Percentiles rank a stretch among this genome's conserved stretches.
Evolutionary conservation across 2,888 invertebrate species (phyloP).

Genomic region (Aradus depressus): DNA sequence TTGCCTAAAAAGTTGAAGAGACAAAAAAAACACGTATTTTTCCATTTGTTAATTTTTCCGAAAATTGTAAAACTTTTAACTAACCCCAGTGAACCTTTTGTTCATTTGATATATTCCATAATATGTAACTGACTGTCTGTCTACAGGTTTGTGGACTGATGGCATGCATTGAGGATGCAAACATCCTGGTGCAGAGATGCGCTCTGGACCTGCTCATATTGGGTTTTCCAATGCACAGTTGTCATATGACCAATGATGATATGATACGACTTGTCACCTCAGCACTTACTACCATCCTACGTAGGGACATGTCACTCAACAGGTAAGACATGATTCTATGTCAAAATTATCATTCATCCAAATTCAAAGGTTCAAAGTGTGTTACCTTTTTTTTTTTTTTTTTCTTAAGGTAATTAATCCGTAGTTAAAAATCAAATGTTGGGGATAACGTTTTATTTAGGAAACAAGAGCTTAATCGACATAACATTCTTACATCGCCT

Average conservation of each 20-base stretch:
- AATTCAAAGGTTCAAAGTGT: background rate
- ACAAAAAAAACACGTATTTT: too few relatives aligned
- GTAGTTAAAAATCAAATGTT: too few relatives aligned
- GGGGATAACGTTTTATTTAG: too few relatives aligned
- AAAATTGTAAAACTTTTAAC: too few relatives aligned
- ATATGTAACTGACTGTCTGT: conserved; percentile 3
- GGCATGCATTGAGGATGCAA: conserved; percentile 64
- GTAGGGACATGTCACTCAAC: conserved; percentile 83
- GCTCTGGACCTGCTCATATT: conserved; percentile 69
- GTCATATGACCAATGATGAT: conserved; percentile 54
- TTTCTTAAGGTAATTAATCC: too few relatives aligned
- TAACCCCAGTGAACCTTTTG: too few relatives aligned
- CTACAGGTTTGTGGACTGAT: conserved; percentile 61
- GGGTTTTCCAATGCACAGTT: conserved; percentile 75
- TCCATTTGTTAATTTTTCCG: too few relatives aligned
- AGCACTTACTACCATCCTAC: conserved; percentile 58
- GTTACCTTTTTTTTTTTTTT: too few relatives aligned
- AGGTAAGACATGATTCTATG: conserved; percentile 39
- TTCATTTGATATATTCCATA: conserved; percentile 5
- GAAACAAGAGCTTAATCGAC: too few relatives aligned
- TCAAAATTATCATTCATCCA: background rate
- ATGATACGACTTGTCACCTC: conserved; percentile 61
- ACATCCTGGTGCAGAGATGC: conserved; percentile 73
- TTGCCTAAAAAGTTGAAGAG: too few relatives aligned
- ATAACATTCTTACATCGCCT: too few relatives aligned